Base-by-base conservation (phyloP, 2,888 invertebrate genomes). In the Amiota communis region DNA sequence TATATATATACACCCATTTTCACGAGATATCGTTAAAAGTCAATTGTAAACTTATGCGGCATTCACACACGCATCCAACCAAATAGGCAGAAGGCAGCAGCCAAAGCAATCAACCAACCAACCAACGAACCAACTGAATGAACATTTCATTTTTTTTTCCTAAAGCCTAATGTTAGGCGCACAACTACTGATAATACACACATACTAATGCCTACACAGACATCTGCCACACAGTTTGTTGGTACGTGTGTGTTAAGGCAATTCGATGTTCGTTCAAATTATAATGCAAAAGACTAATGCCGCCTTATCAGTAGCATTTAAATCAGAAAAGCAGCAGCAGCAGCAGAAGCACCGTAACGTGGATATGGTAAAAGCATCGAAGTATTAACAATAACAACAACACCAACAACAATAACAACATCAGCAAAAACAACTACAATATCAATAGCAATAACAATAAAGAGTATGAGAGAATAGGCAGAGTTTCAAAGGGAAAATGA, bases 11-110 rank as follows among this genome's bases (percentile, higher is more conserved):
- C 57, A 73, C 73, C 73, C 53, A 73, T 70, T 70, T 75, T n/a
- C 57, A 23, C 75, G 20, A 76, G 77, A 79, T 78, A 82, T 85
- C 83, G 81, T 83, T 85, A 83, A 82, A 83, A 83, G 82, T 81
- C 84, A 85, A 85, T 85, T 85, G 84, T 86, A 84, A 86, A 86
- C 80, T 86, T 83, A 79, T 81, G 81, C 82, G 36, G 36, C 36
- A 79, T 80, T 78, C 59, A 78, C 36, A 36, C 36, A 36, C 36
- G 36, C 36, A 36, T 36, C 36, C 36, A 36, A n/a, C n/a, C n/a
- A n/a, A 23, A 3, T 3, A 23, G 23, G 23, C 23, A 23, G 23
- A 23, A 23, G 23, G 23, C 23, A 36, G 3, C 36, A 36, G 36
- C 6, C 36, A 36, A 36, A 36, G 77, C 80, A 72, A 49, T 51